phyloP scores from a whole-genome alignment of 2,797 vertebrate species.

The Oophaga sylvatica region DNA sequence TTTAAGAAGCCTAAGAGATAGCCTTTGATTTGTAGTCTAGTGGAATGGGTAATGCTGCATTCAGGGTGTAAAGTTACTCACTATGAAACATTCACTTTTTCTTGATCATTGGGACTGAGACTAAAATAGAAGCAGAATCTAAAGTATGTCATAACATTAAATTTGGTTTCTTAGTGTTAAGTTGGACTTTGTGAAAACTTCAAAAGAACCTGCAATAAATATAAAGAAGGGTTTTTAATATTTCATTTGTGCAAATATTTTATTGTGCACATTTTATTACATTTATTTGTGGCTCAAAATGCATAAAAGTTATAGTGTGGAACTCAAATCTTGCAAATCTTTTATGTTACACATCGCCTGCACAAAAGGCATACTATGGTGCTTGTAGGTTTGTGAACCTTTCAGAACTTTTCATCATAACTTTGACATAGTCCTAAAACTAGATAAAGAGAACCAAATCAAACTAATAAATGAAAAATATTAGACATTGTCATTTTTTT shows the following conservation, averaged over 20 bases:
- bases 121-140: slow-evolving; percentile 81
- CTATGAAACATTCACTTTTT: slow-evolving; percentile 82
- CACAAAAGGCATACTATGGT: neutral
- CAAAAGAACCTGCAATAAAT: neutral
- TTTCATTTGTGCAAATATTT: neutral
- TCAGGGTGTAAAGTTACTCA: slow-evolving; percentile 94
- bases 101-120: slow-evolving; percentile 83
- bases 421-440: too few species aligned
- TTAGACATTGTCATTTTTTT: too few species aligned
- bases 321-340: neutral
- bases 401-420: too few species aligned
- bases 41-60: slow-evolving; percentile 97
- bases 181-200: neutral
- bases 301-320: neutral
- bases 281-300: neutral
- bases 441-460: too few species aligned
- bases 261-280: too few species aligned
- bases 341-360: too few species aligned
- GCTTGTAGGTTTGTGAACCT: too few species aligned
- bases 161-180: slow-evolving; percentile 33
- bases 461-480: too few species aligned
- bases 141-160: slow-evolving; percentile 69
- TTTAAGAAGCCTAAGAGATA: slow-evolving; percentile 99
- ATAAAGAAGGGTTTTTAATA: neutral
- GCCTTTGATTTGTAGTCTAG: slow-evolving; percentile 98